phyloP scores from a whole-genome alignment of 2,113 vertebrate genomes.

The Tychaedon coryphoeus region DNA sequence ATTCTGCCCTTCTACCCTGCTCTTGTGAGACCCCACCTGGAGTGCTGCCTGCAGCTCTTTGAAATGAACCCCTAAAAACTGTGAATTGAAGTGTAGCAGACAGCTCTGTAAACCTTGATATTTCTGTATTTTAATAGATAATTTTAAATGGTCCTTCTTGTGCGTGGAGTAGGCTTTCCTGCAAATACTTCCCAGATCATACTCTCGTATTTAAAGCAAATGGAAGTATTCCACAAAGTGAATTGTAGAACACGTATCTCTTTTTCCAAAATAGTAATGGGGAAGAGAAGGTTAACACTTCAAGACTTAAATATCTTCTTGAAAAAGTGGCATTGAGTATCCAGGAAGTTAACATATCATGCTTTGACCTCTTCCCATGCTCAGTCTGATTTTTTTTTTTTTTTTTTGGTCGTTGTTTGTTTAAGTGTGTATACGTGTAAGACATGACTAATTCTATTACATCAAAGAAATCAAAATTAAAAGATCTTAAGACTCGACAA shows the following conservation, averaged over 20 bases:
- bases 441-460: background rate
- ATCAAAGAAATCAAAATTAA: background rate
- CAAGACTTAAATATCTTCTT: background rate
- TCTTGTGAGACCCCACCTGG: background rate
- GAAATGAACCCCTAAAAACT: background rate
- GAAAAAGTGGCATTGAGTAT: background rate
- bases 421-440: background rate
- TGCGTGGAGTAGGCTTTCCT: background rate
- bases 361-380: background rate
- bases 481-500: background rate
- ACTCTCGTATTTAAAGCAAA: background rate
- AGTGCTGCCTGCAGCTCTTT: background rate
- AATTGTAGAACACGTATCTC: background rate
- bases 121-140: background rate
- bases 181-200: background rate
- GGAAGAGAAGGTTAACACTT: background rate
- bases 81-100: background rate
- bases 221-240: background rate
- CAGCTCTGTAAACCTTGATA: background rate
- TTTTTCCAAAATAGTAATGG: background rate
- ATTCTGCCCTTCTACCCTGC: background rate
- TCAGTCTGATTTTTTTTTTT: background rate
- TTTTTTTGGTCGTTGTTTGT: background rate
- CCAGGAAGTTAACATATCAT: background rate
- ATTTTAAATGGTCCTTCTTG: background rate